Conservation (phyloP, 2,113 vertebrate genomes). For the Myxocyprinus asiaticus region DNA sequence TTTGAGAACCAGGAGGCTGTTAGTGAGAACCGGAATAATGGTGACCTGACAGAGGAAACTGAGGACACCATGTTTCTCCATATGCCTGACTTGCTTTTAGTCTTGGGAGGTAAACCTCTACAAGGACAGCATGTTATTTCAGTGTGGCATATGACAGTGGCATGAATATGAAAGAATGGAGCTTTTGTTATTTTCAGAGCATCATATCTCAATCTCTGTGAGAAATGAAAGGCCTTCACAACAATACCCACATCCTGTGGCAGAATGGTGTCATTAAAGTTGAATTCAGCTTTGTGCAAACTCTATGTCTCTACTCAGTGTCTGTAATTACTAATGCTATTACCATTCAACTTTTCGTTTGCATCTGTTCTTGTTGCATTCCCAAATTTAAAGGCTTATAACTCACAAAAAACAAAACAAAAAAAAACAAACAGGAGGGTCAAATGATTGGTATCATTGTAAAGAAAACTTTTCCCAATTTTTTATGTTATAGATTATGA, state of each 20-base stretch:
- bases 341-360: no score
- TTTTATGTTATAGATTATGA: no score
- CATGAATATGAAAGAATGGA: conserved; percentile 53
- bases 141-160: conserved; percentile 76
- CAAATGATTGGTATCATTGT: no score
- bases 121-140: conserved; percentile 67
- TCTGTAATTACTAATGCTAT: background rate
- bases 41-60: conserved; percentile 29
- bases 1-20: conserved; percentile 69
- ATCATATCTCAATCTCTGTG: conserved; percentile 21
- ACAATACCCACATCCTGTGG: background rate
- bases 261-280: background rate
- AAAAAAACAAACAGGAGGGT: no score
- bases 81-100: conserved; percentile 73
- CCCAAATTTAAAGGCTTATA: no score
- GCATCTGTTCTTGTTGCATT: no score
- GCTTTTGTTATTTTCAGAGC: background rate
- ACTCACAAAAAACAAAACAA: no score
- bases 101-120: conserved; percentile 80
- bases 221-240: conserved; percentile 3
- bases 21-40: conserved; percentile 41
- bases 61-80: conserved; percentile 54
- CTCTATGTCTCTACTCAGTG: background rate
- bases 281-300: conserved; percentile 1
- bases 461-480: no score